These are phyloP conservation scores for Gymnoscopelus braueri DNA, from an alignment of 2,797 vertebrate species.

Conservation along the genomic window DNA sequence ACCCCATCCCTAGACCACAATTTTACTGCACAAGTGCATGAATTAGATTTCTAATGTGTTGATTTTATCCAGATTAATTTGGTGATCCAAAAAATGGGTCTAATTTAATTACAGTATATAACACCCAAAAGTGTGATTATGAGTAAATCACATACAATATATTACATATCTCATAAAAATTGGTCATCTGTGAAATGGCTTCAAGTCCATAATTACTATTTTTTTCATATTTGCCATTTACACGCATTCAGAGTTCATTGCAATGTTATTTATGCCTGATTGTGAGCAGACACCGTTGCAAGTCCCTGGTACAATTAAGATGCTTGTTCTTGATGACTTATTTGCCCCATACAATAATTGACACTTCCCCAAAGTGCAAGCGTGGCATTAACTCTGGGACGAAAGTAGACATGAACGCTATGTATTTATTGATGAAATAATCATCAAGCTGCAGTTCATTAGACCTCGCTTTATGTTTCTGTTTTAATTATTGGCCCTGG, in stretches of 20 bases:
- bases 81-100: no score
- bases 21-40: constrained; percentile 1
- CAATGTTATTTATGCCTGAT: constrained; percentile 22
- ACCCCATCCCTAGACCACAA: neutral
- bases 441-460: constrained; percentile 82
- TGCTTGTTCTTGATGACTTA: constrained; percentile 54
- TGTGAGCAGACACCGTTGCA: constrained; percentile 20
- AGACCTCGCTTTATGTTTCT: constrained; percentile 78
- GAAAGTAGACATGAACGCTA: constrained; percentile 61
- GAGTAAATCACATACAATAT: no score
- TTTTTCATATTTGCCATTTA: neutral
- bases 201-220: no score
- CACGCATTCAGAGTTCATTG: constrained; percentile 11
- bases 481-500: constrained; percentile 84
- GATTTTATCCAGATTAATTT: no score
- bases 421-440: constrained; percentile 80
- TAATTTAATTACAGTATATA: no score
- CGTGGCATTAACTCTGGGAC: constrained; percentile 64
- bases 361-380: constrained; percentile 63
- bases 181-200: no score
- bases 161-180: no score
- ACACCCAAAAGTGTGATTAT: no score
- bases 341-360: constrained; percentile 57
- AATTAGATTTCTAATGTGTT: no score
- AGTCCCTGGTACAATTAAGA: constrained; percentile 41